A percentile compares a stretch with the other conserved stretches of the same genome.
Conservation (phyloP, 2,113 vertebrate species). For the Strix uralensis region DNA sequence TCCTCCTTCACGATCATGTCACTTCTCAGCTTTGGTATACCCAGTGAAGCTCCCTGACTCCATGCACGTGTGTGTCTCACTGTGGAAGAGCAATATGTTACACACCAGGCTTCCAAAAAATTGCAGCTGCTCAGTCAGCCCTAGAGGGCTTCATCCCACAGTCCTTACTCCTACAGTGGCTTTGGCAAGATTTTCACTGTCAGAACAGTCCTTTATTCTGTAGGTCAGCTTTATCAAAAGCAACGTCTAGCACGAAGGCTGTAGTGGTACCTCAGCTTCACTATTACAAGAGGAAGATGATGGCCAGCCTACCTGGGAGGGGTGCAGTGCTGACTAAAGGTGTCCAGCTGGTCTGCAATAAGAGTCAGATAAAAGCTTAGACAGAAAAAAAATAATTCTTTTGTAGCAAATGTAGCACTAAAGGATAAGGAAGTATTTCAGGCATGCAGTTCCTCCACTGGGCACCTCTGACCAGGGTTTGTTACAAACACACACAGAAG, state of each 20-base stretch:
- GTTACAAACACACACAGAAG: not conserved
- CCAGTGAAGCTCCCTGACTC: not conserved
- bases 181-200: not conserved
- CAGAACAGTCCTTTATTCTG: not conserved
- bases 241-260: not conserved
- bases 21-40: not conserved
- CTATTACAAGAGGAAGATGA: not conserved
- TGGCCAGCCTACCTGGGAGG: not conserved
- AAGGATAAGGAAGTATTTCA: not conserved
- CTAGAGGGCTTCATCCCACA: not conserved
- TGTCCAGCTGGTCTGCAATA: not conserved
- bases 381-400: not conserved
- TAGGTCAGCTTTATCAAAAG: not conserved
- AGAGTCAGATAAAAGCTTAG: not conserved
- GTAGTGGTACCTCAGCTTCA: not conserved
- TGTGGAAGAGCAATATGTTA: not conserved
- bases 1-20: not conserved
- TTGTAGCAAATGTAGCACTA: not conserved
- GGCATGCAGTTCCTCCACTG: not conserved
- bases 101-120: not conserved
- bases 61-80: fast-evolving
- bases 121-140: not conserved
- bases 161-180: not conserved
- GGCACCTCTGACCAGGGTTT: not conserved
- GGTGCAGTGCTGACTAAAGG: not conserved